Percentiles rank a stretch among this genome's conserved stretches.
These are phyloP conservation scores for Omphaloscelis lunosa DNA, from an alignment of 2,888 invertebrate species.

Conservation along the genomic window DNA sequence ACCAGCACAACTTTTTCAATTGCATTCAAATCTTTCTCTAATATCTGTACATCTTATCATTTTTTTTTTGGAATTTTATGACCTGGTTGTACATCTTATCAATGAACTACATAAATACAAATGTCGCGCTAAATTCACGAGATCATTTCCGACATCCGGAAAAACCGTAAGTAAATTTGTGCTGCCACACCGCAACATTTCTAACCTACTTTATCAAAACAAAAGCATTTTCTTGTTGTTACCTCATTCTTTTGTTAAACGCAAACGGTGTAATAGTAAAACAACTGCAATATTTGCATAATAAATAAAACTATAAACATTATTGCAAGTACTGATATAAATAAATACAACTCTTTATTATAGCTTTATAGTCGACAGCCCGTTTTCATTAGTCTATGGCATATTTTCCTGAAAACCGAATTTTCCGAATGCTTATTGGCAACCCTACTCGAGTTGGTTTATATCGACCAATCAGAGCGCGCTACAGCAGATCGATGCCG, in stretches of 20 bases:
- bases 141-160: slow-evolving; percentile 41
- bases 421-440: slow-evolving; percentile 69
- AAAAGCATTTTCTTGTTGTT: slow-evolving; percentile 1
- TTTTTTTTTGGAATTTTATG: too few relatives aligned
- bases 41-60: not conserved
- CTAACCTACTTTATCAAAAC: slow-evolving; percentile 17
- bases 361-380: slow-evolving; percentile 22
- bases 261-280: not conserved
- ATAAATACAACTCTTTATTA: slow-evolving; percentile 5
- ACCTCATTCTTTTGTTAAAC: not conserved
- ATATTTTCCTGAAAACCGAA: slow-evolving; percentile 63
- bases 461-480: slow-evolving; percentile 71
- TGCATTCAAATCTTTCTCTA: not conserved
- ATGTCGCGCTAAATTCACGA: slow-evolving; percentile 24
- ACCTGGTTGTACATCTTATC: too few relatives aligned
- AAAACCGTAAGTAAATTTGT: slow-evolving; percentile 52
- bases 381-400: slow-evolving; percentile 46
- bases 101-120: slow-evolving; percentile 18
- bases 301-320: slow-evolving; percentile 9
- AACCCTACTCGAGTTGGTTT: not conserved
- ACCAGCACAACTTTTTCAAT: not conserved
- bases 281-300: not conserved
- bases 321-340: not conserved
- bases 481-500: slow-evolving; percentile 73
- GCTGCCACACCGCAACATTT: slow-evolving; percentile 16